A percentile compares a stretch with the other conserved stretches of the same genome.
phyloP scores from a whole-genome alignment of 1,140 invertebrate genomes.

The Chymomyza costata region DNA sequence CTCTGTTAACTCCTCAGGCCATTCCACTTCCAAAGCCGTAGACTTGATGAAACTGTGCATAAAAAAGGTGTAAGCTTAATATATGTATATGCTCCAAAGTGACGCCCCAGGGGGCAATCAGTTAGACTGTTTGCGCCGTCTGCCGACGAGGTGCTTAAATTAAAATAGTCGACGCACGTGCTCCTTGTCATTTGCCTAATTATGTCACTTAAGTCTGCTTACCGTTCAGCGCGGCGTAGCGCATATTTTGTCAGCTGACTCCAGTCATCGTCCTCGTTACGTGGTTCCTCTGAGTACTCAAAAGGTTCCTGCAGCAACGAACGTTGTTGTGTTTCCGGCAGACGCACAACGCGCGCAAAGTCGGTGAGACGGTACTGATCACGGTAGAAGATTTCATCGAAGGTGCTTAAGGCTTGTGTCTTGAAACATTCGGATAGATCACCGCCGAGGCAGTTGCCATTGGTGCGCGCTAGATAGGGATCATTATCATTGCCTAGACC shows the following conservation, averaged over 20 bases:
- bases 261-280: conserved; percentile 86
- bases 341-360: conserved; percentile 81
- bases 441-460: conserved; percentile 83
- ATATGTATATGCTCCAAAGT: too few relatives aligned
- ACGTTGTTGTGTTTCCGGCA: conserved; percentile 80
- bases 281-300: conserved; percentile 81
- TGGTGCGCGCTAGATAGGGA: conserved; percentile 84
- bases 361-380: conserved; percentile 80
- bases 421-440: conserved; percentile 89
- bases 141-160: too few relatives aligned
- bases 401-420: conserved; percentile 82
- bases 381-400: conserved; percentile 85
- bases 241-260: conserved; percentile 85
- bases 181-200: conserved; percentile 50
- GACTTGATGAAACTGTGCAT: conserved; percentile 85
- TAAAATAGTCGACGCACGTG: too few relatives aligned
- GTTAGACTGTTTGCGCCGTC: too few relatives aligned
- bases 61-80: conserved; percentile 21
- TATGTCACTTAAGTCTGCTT: conserved; percentile 22
- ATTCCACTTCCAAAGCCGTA: conserved; percentile 82
- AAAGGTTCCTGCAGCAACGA: conserved; percentile 81
- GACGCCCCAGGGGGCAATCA: too few relatives aligned
- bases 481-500: conserved; percentile 83
- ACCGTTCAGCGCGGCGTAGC: conserved; percentile 81
- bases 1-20: conserved; percentile 82